Conservation (phyloP, 2,888 invertebrate genomes). For the Mechanitis messenoides region DNA sequence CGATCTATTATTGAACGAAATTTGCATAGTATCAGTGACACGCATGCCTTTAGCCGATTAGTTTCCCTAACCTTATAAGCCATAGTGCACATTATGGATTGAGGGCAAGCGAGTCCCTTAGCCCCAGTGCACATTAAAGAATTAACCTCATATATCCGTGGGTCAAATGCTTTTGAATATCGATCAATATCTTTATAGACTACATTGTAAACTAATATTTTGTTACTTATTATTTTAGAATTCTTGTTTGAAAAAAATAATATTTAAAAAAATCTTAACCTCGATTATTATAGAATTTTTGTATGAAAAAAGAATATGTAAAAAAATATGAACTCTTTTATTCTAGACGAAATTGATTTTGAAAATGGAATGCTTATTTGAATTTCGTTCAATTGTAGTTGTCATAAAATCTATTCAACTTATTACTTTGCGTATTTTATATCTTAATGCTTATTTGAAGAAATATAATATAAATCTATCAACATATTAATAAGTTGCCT, state of each 20-base stretch:
- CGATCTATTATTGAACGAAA: slow-evolving; percentile 5
- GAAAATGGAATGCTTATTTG: too few relatives aligned
- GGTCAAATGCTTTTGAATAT: slow-evolving; percentile 33
- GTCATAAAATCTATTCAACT: too few relatives aligned
- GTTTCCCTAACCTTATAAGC: slow-evolving; percentile 44
- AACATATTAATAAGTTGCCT: slow-evolving; percentile 31
- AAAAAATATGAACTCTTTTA: too few relatives aligned
- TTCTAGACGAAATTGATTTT: too few relatives aligned
- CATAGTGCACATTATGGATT: slow-evolving; percentile 32
- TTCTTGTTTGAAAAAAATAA: too few relatives aligned
- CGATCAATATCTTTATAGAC: slow-evolving; percentile 21
- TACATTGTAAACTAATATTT: slow-evolving; percentile 1
- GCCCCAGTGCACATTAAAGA: slow-evolving; percentile 29
- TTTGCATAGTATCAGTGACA: slow-evolving; percentile 12
- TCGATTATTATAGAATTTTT: too few relatives aligned
- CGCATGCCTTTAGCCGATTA: slow-evolving; percentile 35
- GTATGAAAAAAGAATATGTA: too few relatives aligned
- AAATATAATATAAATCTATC: slow-evolving; percentile 30
- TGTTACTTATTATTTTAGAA: too few relatives aligned
- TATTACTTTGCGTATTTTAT: too few relatives aligned
- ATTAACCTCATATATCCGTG: slow-evolving; percentile 29
- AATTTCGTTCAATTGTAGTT: too few relatives aligned
- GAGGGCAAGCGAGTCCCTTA: slow-evolving; percentile 26
- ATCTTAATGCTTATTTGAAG: too few relatives aligned
- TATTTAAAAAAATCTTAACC: too few relatives aligned